Evolutionary conservation across 1,140 invertebrate species (phyloP).

Genomic region (Triops longicaudatus): DNA sequence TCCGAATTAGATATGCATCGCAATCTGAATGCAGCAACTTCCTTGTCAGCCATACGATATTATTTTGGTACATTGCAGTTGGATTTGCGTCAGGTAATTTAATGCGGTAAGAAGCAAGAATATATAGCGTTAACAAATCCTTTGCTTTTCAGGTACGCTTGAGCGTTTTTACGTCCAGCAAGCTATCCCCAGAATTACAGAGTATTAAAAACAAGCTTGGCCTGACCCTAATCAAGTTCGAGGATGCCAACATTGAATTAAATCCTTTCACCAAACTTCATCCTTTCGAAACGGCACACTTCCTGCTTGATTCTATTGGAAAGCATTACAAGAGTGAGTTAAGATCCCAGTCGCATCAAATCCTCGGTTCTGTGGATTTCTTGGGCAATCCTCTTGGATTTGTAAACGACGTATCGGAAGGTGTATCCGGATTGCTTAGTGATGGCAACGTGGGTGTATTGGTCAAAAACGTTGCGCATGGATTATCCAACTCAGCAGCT

Average conservation of each 20-base stretch:
- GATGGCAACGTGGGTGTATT: constrained; percentile 77
- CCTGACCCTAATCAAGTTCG: constrained; percentile 80
- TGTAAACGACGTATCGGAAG: constrained; percentile 89
- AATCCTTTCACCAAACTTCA: constrained; percentile 75
- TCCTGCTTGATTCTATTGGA: constrained; percentile 62
- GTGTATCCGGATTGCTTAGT: constrained; percentile 79
- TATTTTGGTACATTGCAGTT: constrained; percentile 84
- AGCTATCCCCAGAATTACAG: constrained; percentile 62
- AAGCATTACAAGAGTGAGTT: constrained; percentile 82
- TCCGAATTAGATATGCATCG: constrained; percentile 64
- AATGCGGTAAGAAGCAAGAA: constrained; percentile 17
- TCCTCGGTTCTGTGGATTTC: constrained; percentile 93
- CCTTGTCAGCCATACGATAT: constrained; percentile 69
- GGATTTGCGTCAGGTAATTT: constrained; percentile 54
- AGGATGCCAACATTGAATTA: constrained; percentile 88
- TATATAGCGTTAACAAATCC: neutral
- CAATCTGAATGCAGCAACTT: constrained; percentile 66
- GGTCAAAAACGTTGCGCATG: constrained; percentile 92
- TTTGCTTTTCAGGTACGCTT: constrained; percentile 53
- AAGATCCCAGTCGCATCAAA: constrained; percentile 88
- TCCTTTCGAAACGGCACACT: constrained; percentile 78
- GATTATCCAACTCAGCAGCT: constrained; percentile 90
- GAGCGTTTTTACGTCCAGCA: constrained; percentile 75
- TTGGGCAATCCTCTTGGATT: constrained; percentile 94
- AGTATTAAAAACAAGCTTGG: constrained; percentile 76